Base-by-base conservation (phyloP, 2,113 vertebrate species). In the Petrocephalus microphthalmus region DNA sequence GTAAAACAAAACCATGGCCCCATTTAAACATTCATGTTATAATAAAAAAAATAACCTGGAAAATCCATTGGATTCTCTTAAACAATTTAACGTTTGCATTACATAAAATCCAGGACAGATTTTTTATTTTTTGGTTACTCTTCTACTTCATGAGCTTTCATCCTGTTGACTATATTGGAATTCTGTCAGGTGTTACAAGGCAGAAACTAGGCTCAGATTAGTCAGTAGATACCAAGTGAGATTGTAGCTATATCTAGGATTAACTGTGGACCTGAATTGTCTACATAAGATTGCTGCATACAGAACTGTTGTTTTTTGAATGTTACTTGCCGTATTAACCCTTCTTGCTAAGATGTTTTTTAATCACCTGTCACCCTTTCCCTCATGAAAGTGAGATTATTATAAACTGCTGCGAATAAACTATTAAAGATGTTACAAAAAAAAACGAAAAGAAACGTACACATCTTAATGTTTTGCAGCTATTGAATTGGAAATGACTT, bases 401-500 rank as follows among this genome's bases (percentile, higher is more conserved):
- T 92, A 96, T 94, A 96, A 96, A 95, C 93, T 95, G 93, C 90
- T 95, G 89, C 92, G 96, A 95, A 96, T 94, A 91, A 94, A 95
- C 95, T 96, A 94, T 96, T 94, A 96, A 84, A 97, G 95, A 95
- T 96, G 94, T 96, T 88, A 87, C 86, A 88, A 60, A 88, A 87
- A 87, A 74, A 88, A 86, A 86, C 71, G 17, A 84, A 81, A 60
- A 88, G 83, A 96, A 95, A 96, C 95, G 90, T 97, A 95, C 97
- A 97, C 97, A 90, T 99, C 97, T 99, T 97, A 98, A 99, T 99
- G 98, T 99, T 97, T 99, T 99, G 96, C 98, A 99, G 98, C 98
- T 97, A 96, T 97, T 98, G 97, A 99, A 99, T 99, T 99, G 97
- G 97, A 99, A 98, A 98, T 99, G 98, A 99, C 98, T 99, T 99